A percentile compares a stretch with the other conserved stretches of the same genome.
phyloP scores from a whole-genome alignment of 2,797 vertebrate genomes.

The Chromobotia macracanthus region DNA sequence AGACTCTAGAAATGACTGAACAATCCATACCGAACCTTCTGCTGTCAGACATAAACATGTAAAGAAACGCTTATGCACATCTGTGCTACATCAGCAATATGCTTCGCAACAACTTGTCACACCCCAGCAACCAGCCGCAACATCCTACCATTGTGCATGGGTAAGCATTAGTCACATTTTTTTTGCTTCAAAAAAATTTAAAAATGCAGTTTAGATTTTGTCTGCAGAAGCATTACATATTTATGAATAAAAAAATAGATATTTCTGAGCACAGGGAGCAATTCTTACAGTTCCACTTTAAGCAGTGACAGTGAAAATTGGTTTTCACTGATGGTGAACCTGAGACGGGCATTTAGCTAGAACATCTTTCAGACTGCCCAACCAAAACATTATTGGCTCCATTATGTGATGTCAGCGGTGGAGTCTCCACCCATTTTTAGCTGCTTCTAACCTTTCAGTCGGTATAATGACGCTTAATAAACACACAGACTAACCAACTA shows the following conservation, averaged over 20 bases:
- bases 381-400: not conserved
- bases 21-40: not conserved
- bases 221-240: too few species aligned
- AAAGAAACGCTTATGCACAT: not conserved
- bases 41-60: not conserved
- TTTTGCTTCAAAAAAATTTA: too few species aligned
- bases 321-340: slow-evolving; percentile 4
- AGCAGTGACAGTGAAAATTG: not conserved
- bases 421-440: not conserved
- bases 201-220: too few species aligned
- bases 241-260: too few species aligned
- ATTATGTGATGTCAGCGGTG: not conserved
- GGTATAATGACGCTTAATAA: not conserved
- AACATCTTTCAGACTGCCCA: not conserved
- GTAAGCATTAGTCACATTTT: too few species aligned
- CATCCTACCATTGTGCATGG: too few species aligned
- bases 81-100: not conserved
- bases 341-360: not conserved
- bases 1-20: not conserved
- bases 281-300: not conserved
- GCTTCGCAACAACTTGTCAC: not conserved
- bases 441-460: not conserved
- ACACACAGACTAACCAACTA: not conserved
- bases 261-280: not conserved
- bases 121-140: too few species aligned